Conservation (phyloP, 2,797 vertebrate species). For the Sebastes jordani region DNA sequence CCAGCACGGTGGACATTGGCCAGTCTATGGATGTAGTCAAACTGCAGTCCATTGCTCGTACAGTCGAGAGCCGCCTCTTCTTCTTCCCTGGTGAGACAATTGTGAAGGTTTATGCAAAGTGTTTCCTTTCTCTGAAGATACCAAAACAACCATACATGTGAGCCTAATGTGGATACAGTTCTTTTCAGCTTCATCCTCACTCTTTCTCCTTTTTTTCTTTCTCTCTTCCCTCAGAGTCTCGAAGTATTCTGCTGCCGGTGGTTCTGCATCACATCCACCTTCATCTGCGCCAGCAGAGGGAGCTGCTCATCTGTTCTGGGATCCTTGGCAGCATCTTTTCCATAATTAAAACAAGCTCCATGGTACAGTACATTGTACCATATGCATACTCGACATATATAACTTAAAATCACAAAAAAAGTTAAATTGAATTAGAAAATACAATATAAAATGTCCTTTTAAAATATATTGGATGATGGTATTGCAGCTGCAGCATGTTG, state of each 20-base stretch:
- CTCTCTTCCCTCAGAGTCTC: conserved; percentile 86
- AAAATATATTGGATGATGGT: not conserved
- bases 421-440: not conserved
- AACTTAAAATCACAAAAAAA: not conserved
- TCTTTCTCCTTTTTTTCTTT: not conserved
- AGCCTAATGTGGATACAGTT: not conserved
- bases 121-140: not conserved
- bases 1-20: conserved; percentile 97
- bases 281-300: conserved; percentile 98
- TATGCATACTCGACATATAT: not conserved
- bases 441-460: not conserved
- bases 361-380: conserved; percentile 84
- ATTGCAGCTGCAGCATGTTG: not conserved
- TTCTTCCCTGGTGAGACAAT: conserved; percentile 90
- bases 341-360: conserved; percentile 95
- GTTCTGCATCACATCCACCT: conserved; percentile 99
- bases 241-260: conserved; percentile 95
- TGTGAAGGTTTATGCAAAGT: not conserved
- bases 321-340: conserved; percentile 98
- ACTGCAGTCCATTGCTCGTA: conserved; percentile 96
- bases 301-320: conserved; percentile 98
- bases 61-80: conserved; percentile 97
- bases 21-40: conserved; percentile 99
- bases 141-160: not conserved
- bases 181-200: not conserved